These are phyloP conservation scores for Rhabditoides inermis DNA, from an alignment of 2,888 invertebrate genomes.

Conservation along the genomic window DNA sequence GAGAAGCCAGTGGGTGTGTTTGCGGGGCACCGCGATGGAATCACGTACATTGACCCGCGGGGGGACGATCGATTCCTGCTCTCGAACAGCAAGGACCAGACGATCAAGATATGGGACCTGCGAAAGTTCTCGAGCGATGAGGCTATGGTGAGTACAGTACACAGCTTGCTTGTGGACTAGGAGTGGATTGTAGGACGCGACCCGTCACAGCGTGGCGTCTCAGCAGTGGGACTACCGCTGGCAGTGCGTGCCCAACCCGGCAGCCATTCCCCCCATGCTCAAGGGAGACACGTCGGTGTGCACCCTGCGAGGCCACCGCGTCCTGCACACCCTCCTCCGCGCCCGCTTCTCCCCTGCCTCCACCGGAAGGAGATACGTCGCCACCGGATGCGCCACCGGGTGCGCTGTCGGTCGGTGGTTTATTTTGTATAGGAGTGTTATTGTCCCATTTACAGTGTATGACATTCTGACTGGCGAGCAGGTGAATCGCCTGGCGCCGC, in stretches of 20 bases:
- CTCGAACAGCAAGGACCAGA: conserved; percentile 75
- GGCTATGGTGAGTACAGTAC: conserved; percentile 20
- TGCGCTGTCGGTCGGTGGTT: conserved; percentile 59
- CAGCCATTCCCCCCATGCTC: too few relatives aligned
- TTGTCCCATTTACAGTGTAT: conserved; percentile 63
- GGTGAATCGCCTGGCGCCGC: conserved; percentile 63
- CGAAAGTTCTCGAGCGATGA: conserved; percentile 62
- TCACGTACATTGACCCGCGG: conserved; percentile 72
- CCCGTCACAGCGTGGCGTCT: conserved; percentile 60
- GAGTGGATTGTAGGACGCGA: conserved; percentile 52
- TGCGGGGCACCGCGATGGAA: conserved; percentile 73
- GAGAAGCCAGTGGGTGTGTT: conserved; percentile 67
- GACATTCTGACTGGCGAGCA: conserved; percentile 71
- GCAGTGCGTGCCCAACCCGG: conserved; percentile 67
- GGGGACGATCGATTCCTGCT: conserved; percentile 64
- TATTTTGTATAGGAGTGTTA: background rate
- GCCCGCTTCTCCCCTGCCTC: conserved; percentile 70
- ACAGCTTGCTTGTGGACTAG: background rate
- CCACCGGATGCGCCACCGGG: conserved; percentile 45
- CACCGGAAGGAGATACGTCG: conserved; percentile 68
- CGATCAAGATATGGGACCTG: conserved; percentile 78
- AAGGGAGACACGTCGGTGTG: conserved; percentile 71
- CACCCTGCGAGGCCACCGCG: conserved; percentile 75
- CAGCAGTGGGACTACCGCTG: conserved; percentile 77
- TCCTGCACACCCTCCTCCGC: conserved; percentile 69